phyloP scores from a whole-genome alignment of 2,113 vertebrate species.

The Orycteropus afer region DNA sequence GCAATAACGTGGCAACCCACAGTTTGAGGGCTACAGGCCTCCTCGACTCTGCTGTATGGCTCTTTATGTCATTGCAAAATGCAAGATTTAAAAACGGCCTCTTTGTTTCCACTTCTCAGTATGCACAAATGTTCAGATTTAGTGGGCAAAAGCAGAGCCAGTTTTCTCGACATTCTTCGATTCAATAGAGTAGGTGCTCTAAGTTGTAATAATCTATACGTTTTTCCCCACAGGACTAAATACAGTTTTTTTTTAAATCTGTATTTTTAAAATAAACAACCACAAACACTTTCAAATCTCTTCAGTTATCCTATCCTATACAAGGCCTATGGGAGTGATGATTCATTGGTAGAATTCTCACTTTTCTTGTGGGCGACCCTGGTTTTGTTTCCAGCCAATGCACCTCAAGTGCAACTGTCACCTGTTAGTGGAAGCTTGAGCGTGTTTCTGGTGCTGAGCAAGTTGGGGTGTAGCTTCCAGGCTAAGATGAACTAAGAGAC shows the following conservation, averaged over 20 bases:
- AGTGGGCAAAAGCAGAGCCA: background rate
- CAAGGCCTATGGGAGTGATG: background rate
- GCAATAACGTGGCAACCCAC: background rate
- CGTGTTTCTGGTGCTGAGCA: background rate
- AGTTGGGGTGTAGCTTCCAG: background rate
- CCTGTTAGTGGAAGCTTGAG: background rate
- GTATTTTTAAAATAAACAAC: background rate
- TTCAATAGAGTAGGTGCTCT: background rate
- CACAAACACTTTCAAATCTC: background rate
- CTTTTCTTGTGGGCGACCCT: background rate
- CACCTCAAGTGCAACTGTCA: background rate
- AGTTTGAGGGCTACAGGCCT: background rate
- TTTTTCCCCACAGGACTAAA: background rate
- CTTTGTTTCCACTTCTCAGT: background rate
- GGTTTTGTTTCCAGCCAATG: background rate
- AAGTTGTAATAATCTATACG: constrained; percentile 42
- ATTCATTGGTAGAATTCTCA: background rate
- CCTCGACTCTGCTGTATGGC: background rate
- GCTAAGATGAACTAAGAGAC: background rate
- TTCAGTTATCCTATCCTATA: background rate
- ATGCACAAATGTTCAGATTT: background rate
- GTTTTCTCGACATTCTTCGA: constrained; percentile 21
- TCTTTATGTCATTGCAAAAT: background rate
- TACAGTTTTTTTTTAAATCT: constrained; percentile 33
- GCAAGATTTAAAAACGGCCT: background rate